These are phyloP conservation scores for Melanargia galathea DNA, from an alignment of 2,888 invertebrate species.

Conservation along the genomic window DNA sequence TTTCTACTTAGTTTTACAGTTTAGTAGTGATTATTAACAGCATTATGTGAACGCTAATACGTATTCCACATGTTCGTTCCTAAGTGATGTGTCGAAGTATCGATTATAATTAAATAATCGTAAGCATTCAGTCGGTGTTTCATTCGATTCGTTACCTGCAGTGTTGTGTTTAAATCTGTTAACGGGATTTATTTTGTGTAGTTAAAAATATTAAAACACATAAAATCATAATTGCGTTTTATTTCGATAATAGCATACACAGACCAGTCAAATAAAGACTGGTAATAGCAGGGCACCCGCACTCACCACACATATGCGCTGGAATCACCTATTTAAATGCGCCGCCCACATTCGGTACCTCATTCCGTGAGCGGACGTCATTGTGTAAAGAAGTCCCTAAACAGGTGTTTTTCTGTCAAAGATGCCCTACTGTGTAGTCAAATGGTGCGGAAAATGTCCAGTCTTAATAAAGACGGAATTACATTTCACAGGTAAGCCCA, in stretches of 20 bases:
- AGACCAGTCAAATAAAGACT: too few species aligned
- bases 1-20: conserved; percentile 59
- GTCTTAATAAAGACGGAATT: too few species aligned
- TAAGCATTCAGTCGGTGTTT: conserved; percentile 70
- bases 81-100: conserved; percentile 49
- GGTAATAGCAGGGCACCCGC: too few species aligned
- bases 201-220: conserved; percentile 45
- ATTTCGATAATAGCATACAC: conserved; percentile 22
- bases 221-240: conserved; percentile 35
- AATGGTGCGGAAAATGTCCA: too few species aligned
- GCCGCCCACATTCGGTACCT: too few species aligned
- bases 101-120: conserved; percentile 69
- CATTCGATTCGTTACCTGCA: conserved; percentile 58
- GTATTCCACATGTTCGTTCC: conserved; percentile 48
- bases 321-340: too few species aligned
- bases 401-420: too few species aligned
- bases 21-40: conserved; percentile 66
- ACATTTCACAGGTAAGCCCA: too few species aligned
- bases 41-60: conserved; percentile 60
- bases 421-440: too few species aligned
- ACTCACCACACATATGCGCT: too few species aligned
- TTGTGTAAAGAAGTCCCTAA: too few species aligned
- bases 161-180: conserved; percentile 45
- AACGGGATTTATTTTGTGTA: conserved; percentile 47
- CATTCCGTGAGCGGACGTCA: too few species aligned